A percentile compares a stretch with the other conserved stretches of the same genome.
phyloP scores from a whole-genome alignment of 1,140 invertebrate species.

The Caerostris extrusa region DNA sequence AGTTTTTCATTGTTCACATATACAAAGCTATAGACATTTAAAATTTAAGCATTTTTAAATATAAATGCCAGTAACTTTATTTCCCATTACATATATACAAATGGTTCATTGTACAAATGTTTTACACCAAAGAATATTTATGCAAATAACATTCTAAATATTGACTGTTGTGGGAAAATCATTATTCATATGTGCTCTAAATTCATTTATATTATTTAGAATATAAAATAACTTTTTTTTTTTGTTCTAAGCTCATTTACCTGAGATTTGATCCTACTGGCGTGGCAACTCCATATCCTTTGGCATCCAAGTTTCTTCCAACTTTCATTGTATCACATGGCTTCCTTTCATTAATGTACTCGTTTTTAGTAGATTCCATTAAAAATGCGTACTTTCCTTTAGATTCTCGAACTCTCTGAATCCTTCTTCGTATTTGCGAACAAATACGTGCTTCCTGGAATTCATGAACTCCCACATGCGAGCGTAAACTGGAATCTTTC shows the following conservation, averaged over 20 bases:
- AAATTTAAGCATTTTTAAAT: too few species aligned
- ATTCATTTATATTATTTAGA: too few species aligned
- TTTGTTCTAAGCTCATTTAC: conserved; percentile 83
- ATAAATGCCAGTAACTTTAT: too few species aligned
- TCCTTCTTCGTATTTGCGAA: conserved; percentile 91
- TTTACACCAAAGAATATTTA: too few species aligned
- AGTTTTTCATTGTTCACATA: too few species aligned
- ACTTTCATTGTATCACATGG: conserved; percentile 98
- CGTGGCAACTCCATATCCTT: conserved; percentile 96
- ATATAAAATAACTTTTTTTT: too few species aligned
- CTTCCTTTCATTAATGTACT: conserved; percentile 94
- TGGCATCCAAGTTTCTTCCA: conserved; percentile 93
- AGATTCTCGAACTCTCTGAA: conserved; percentile 89
- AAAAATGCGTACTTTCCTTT: conserved; percentile 95
- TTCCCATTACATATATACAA: too few species aligned
- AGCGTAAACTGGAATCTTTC: conserved; percentile 93
- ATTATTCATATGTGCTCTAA: too few species aligned
- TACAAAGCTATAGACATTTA: too few species aligned
- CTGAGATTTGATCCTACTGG: conserved; percentile 93
- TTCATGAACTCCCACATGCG: conserved; percentile 99
- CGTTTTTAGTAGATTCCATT: conserved; percentile 96
- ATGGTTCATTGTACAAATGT: too few species aligned
- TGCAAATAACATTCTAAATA: too few species aligned
- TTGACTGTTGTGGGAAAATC: too few species aligned
- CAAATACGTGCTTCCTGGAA: conserved; percentile 90